Conservation (phyloP, 92 coral and sea anemone species). For the Parazoanthus swiftii region DNA sequence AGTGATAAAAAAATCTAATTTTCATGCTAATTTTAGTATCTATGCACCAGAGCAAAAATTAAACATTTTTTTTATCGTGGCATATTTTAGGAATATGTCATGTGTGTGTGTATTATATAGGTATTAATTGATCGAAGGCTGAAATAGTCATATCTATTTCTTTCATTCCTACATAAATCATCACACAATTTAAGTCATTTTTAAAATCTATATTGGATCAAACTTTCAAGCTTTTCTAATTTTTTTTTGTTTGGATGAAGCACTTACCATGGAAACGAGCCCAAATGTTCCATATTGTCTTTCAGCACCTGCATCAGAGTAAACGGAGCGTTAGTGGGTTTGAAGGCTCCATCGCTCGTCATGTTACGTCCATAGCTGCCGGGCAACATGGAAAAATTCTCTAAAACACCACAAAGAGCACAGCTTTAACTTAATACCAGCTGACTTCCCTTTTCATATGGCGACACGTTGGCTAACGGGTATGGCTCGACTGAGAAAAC, state of each 20-base stretch:
- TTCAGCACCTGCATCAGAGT: background rate
- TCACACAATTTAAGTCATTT: background rate
- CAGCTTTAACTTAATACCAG: background rate
- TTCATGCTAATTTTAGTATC: background rate
- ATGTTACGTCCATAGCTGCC: background rate
- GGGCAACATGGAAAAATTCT: background rate
- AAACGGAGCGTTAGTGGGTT: background rate
- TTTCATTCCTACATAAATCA: background rate
- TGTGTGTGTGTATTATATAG: background rate
- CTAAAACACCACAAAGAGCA: background rate
- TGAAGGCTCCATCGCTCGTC: background rate
- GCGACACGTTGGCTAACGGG: background rate
- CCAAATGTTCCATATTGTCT: background rate
- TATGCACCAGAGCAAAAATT: too few relatives aligned
- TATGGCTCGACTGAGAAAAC: background rate
- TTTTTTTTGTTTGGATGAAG: background rate
- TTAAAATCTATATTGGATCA: background rate
- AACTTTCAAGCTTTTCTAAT: background rate
- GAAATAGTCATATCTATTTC: too few relatives aligned
- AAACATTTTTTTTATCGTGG: too few relatives aligned
- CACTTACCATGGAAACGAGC: constrained; percentile 15
- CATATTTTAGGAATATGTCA: background rate
- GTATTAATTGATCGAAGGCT: background rate
- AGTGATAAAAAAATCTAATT: background rate
- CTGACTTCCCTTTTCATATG: background rate